Evolutionary conservation across 1,140 invertebrate genomes (phyloP).

Genomic region (Metopolophium dirhodum): DNA sequence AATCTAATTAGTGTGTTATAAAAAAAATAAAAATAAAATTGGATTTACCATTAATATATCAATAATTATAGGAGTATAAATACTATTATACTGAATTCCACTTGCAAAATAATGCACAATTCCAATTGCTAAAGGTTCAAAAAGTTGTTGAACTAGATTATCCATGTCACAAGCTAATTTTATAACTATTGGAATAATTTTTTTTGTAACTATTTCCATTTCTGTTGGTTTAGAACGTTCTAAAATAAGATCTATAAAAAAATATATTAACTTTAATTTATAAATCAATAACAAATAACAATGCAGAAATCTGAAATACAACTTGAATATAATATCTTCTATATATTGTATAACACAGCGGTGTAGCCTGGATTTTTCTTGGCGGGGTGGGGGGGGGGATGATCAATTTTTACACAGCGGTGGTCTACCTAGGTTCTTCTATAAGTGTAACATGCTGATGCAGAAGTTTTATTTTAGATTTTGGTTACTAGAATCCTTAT

Average conservation of each 20-base stretch:
- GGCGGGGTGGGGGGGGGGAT: too few species aligned
- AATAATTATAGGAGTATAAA: slow-evolving; percentile 24
- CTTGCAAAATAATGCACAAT: slow-evolving; percentile 26
- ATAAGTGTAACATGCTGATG: too few species aligned
- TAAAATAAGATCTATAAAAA: neutral
- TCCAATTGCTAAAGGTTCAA: slow-evolving; percentile 36
- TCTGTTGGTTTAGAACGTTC: slow-evolving; percentile 18
- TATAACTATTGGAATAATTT: slow-evolving; percentile 24
- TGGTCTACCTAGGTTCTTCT: too few species aligned
- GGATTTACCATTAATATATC: slow-evolving; percentile 30
- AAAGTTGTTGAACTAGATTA: slow-evolving; percentile 33
- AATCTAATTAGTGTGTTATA: neutral
- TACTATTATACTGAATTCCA: neutral
- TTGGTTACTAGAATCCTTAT: too few species aligned
- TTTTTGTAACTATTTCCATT: slow-evolving; percentile 34
- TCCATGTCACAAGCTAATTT: slow-evolving; percentile 36
- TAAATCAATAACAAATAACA: neutral
- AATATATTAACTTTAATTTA: neutral
- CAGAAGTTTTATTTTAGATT: too few species aligned
- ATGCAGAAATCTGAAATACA: too few species aligned
- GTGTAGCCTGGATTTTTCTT: too few species aligned
- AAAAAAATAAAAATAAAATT: neutral
- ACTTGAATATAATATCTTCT: neutral
- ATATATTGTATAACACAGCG: neutral
- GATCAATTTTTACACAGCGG: too few species aligned